phyloP scores from a whole-genome alignment of 23 tunicate species.

The Ciona savignyi region DNA sequence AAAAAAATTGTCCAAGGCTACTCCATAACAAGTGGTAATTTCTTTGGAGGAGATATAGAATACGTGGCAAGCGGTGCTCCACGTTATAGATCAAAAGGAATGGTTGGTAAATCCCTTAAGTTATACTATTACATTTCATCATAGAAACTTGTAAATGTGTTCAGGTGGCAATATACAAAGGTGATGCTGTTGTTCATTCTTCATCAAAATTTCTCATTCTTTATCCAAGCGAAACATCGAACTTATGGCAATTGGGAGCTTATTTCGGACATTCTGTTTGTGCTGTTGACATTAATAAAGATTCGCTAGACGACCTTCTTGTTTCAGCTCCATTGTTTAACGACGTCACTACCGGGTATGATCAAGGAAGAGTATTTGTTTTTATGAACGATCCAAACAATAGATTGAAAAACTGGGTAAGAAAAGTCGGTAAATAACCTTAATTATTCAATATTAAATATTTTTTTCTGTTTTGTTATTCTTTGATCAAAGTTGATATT shows the following conservation, averaged over 20 bases:
- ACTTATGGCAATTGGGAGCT: constrained; percentile 31
- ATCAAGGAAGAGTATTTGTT: constrained; percentile 54
- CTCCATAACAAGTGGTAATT: constrained; percentile 15
- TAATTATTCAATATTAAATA: too few relatives aligned
- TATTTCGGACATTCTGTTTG: constrained; percentile 28
- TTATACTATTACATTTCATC: not conserved
- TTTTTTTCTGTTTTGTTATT: too few relatives aligned
- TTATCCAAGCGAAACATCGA: not conserved
- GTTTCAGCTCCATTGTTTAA: constrained; percentile 23
- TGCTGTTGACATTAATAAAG: constrained; percentile 20
- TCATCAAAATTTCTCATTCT: not conserved
- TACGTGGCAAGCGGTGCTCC: constrained; percentile 21
- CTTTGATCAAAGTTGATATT: too few relatives aligned
- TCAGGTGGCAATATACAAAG: not conserved
- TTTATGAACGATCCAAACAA: constrained; percentile 22
- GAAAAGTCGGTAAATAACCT: too few relatives aligned
- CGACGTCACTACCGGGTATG: constrained; percentile 19
- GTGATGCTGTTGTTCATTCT: not conserved
- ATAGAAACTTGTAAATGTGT: not conserved
- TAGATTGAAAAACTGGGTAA: not conserved
- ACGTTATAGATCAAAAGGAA: constrained; percentile 12
- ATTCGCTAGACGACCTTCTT: constrained; percentile 14
- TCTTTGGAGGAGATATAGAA: constrained; percentile 6
- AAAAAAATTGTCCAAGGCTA: constrained; percentile 1
- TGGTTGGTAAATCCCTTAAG: constrained; percentile 5